Conservation (phyloP, 2,888 invertebrate genomes). For the Heterodera filipjevi region DNA sequence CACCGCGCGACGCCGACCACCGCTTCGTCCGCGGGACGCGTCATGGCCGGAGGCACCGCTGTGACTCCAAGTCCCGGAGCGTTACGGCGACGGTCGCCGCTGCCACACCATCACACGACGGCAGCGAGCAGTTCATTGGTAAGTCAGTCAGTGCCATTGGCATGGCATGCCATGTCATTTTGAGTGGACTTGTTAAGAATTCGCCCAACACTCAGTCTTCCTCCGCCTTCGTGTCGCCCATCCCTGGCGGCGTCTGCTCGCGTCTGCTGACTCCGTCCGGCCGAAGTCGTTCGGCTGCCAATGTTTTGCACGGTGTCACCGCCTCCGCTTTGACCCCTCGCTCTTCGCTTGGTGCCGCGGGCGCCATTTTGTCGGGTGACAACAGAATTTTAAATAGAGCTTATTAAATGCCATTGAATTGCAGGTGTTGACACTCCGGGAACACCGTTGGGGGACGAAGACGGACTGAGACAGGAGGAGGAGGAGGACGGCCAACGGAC, state of each 20-base stretch:
- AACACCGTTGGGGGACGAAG: conserved; percentile 10
- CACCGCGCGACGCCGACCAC: conserved; percentile 29
- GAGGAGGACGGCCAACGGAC: not conserved
- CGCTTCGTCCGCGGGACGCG: conserved; percentile 1
- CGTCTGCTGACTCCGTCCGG: conserved; percentile 41
- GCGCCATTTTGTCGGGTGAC: not conserved
- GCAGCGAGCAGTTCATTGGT: conserved; percentile 3
- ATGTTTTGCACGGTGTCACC: conserved; percentile 25
- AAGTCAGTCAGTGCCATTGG: not conserved
- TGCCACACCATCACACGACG: conserved; percentile 23
- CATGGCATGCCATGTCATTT: not conserved
- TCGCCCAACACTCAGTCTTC: conserved; percentile 22
- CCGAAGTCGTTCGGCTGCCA: conserved; percentile 40
- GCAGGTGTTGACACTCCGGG: not conserved
- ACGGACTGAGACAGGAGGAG: not conserved
- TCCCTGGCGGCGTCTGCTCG: conserved; percentile 7
- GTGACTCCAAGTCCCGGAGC: conserved; percentile 30
- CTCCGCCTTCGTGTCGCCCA: conserved; percentile 22
- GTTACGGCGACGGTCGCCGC: conserved; percentile 22
- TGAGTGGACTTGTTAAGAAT: not conserved
- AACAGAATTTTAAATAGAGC: not conserved
- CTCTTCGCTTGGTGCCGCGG: conserved; percentile 17
- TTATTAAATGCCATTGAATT: not conserved
- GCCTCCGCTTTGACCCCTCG: conserved; percentile 20
- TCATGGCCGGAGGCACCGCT: conserved; percentile 19